Evolutionary conservation across 2,888 invertebrate species (phyloP).

Genomic region (Melanargia galathea): DNA sequence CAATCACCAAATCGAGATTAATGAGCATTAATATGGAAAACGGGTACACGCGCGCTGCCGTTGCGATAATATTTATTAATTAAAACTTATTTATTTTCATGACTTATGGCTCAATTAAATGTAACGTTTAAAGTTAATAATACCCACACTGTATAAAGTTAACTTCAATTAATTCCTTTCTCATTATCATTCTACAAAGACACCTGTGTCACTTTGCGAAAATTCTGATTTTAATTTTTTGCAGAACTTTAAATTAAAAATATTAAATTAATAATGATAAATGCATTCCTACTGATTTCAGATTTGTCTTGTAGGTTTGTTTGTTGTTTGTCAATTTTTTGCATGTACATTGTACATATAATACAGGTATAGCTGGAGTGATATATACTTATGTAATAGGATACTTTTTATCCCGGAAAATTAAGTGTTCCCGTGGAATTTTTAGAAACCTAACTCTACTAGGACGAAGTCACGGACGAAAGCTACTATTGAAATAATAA

Average conservation of each 20-base stretch:
- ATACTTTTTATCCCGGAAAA: background rate
- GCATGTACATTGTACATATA: too few relatives aligned
- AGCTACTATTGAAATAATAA: too few relatives aligned
- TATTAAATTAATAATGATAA: background rate
- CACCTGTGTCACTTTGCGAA: background rate
- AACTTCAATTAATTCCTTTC: slow-evolving; percentile 15
- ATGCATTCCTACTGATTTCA: background rate
- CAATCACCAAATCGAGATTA: slow-evolving; percentile 41
- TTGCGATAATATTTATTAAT: slow-evolving; percentile 20
- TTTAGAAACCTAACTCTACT: too few relatives aligned
- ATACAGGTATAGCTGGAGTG: too few relatives aligned
- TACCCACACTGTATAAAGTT: slow-evolving; percentile 13
- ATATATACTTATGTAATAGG: too few relatives aligned
- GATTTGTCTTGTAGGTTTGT: too few relatives aligned
- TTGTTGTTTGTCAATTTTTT: too few relatives aligned
- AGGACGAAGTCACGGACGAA: too few relatives aligned
- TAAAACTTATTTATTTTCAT: slow-evolving; percentile 21
- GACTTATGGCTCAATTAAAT: slow-evolving; percentile 22
- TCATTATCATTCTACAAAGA: slow-evolving; percentile 9
- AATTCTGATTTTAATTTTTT: background rate
- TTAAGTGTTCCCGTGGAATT: background rate
- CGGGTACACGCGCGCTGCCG: slow-evolving; percentile 19
- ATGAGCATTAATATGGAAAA: slow-evolving; percentile 38
- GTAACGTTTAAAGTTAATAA: slow-evolving; percentile 18
- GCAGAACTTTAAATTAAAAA: background rate